Evolutionary conservation across 2,888 invertebrate genomes (phyloP).

Genomic region (Heliconius ismenius): DNA sequence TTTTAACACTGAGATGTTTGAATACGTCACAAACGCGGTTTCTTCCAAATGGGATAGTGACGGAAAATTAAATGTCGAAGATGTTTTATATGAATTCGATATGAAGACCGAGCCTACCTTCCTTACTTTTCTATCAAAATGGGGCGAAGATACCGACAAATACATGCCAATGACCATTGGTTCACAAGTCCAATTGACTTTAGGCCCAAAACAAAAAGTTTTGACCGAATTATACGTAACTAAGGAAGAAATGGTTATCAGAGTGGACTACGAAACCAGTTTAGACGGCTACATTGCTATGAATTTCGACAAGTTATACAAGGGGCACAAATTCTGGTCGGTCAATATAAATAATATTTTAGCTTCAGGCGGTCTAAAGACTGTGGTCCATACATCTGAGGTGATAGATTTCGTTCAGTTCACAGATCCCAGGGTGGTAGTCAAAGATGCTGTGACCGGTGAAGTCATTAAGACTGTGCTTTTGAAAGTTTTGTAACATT

Average conservation of each 20-base stretch:
- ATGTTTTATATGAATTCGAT: constrained; percentile 33
- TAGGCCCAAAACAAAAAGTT: constrained; percentile 51
- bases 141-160: constrained; percentile 43
- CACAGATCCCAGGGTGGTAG: constrained; percentile 44
- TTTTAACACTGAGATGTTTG: constrained; percentile 48
- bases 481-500: constrained; percentile 23
- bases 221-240: constrained; percentile 50
- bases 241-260: constrained; percentile 47
- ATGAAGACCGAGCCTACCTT: constrained; percentile 16
- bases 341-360: constrained; percentile 49
- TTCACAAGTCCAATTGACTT: constrained; percentile 43
- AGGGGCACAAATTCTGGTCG: constrained; percentile 57
- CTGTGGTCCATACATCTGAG: constrained; percentile 43
- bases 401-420: constrained; percentile 51
- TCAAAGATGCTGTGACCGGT: constrained; percentile 28
- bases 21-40: constrained; percentile 48
- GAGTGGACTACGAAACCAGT: constrained; percentile 53
- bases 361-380: constrained; percentile 43
- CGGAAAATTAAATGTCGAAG: constrained; percentile 44
- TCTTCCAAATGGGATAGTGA: constrained; percentile 49
- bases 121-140: constrained; percentile 46
- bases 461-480: constrained; percentile 22
- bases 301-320: constrained; percentile 49
- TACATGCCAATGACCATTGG: constrained; percentile 45
- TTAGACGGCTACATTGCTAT: constrained; percentile 50